Percentiles rank a stretch among this genome's conserved stretches.
These are phyloP conservation scores for Trematocara marginatum DNA, from an alignment of 2,113 vertebrate species.

Conservation along the genomic window DNA sequence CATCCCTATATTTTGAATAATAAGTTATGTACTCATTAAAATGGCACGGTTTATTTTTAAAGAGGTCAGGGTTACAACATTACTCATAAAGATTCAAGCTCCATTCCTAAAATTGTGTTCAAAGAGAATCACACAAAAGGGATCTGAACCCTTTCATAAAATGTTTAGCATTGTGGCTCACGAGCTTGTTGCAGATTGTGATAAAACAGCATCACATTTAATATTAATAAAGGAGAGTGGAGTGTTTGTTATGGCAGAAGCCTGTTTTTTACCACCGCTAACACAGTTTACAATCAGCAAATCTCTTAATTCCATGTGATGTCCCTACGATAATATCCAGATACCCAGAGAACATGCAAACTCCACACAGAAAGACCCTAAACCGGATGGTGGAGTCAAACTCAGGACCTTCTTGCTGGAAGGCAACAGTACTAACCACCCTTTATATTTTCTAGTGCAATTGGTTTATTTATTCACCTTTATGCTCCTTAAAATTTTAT, in stretches of 20 bases:
- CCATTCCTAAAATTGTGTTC: background rate
- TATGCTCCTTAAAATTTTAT: background rate
- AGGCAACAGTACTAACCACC: background rate
- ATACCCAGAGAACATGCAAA: background rate
- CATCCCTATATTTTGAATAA: background rate
- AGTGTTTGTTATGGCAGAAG: background rate
- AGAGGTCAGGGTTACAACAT: background rate
- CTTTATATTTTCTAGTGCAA: background rate
- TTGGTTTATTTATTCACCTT: background rate
- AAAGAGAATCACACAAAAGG: background rate
- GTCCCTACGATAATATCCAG: background rate
- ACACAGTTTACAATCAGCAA: background rate
- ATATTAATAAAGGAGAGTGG: background rate
- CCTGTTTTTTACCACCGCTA: background rate
- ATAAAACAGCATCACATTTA: background rate
- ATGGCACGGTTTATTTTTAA: background rate
- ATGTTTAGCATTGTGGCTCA: background rate
- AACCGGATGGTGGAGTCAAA: background rate
- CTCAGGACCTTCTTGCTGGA: background rate
- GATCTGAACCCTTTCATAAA: background rate
- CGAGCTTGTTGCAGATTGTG: background rate
- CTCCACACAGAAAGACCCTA: background rate
- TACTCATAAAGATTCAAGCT: background rate
- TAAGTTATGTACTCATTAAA: background rate
- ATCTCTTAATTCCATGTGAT: background rate